A percentile compares a stretch with the other conserved stretches of the same genome.
Conservation (phyloP, 1,140 invertebrate genomes). For the Ceratina calcarata region DNA sequence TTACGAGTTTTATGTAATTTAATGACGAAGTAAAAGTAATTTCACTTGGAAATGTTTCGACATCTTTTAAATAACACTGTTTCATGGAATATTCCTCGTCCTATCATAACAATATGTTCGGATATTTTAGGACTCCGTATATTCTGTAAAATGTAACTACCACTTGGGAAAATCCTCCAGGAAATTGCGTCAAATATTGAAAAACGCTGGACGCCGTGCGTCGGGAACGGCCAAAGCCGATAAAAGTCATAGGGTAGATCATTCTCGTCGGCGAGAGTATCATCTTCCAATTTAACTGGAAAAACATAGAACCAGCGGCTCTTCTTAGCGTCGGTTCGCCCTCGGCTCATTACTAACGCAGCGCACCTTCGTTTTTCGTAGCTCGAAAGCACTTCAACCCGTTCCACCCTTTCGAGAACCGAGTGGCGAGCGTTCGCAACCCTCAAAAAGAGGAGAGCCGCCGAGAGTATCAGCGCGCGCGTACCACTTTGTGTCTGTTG, state of each 20-base stretch:
- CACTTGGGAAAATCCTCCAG: background rate
- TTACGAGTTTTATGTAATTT: too few relatives aligned
- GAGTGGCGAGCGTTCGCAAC: slow-evolving; percentile 41
- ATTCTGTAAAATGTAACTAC: background rate
- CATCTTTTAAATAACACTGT: too few relatives aligned
- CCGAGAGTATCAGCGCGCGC: slow-evolving; percentile 37
- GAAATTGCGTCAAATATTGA: slow-evolving; percentile 23
- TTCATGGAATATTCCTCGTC: too few relatives aligned
- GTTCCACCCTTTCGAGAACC: slow-evolving; percentile 50
- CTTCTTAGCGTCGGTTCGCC: slow-evolving; percentile 16
- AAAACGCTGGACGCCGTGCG: background rate
- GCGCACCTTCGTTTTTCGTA: slow-evolving; percentile 51
- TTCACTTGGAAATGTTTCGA: too few relatives aligned
- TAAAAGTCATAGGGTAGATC: background rate
- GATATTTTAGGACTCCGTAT: background rate
- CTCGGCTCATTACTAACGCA: slow-evolving; percentile 56
- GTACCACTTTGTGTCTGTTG: slow-evolving; percentile 47
- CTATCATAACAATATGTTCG: too few relatives aligned
- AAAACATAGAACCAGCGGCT: slow-evolving; percentile 38
- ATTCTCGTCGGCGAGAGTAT: slow-evolving; percentile 14
- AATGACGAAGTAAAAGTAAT: too few relatives aligned
- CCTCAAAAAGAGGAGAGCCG: slow-evolving; percentile 41
- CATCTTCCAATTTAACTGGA: slow-evolving; percentile 37
- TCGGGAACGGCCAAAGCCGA: background rate
- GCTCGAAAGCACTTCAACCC: slow-evolving; percentile 55